Percentiles rank a stretch among this genome's conserved stretches.
phyloP scores from a whole-genome alignment of 2,113 vertebrate genomes.

The Planiliza haematocheilus region DNA sequence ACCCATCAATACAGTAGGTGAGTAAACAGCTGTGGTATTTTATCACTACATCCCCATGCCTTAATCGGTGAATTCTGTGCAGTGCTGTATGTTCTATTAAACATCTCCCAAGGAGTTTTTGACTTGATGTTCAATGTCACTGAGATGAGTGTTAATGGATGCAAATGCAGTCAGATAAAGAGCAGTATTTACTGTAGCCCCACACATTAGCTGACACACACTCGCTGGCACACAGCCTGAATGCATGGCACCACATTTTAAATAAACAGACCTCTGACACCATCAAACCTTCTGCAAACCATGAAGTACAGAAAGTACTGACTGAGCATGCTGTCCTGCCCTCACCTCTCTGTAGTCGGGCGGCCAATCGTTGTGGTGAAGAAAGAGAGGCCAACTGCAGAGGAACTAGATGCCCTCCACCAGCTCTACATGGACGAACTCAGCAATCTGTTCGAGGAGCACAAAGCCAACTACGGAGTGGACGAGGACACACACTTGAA shows the following conservation, averaged over 20 bases:
- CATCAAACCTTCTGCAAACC: constrained; percentile 11
- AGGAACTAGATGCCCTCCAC: constrained; percentile 88
- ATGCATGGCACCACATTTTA: neutral
- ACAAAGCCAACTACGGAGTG: constrained; percentile 89
- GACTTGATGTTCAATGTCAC: constrained; percentile 12
- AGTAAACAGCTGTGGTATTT: constrained; percentile 64
- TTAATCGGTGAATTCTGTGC: neutral
- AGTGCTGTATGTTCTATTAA: neutral
- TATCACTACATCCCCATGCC: neutral
- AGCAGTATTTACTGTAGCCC: neutral
- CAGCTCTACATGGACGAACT: constrained; percentile 88
- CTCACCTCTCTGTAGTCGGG: constrained; percentile 83
- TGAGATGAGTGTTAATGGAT: neutral
- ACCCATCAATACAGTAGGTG: constrained; percentile 90
- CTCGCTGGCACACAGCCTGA: neutral
- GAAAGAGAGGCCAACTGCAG: constrained; percentile 77
- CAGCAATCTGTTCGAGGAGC: constrained; percentile 89
- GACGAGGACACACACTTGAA: constrained; percentile 88
- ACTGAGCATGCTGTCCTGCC: constrained; percentile 22
- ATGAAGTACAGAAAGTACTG: constrained; percentile 4
- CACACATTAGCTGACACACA: neutral
- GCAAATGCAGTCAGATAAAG: neutral
- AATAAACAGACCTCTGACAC: neutral
- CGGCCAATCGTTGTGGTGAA: constrained; percentile 88
- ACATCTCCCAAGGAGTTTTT: constrained; percentile 26